These are phyloP conservation scores for Epistrophe grossulariae DNA, from an alignment of 2,888 invertebrate species.

Conservation along the genomic window DNA sequence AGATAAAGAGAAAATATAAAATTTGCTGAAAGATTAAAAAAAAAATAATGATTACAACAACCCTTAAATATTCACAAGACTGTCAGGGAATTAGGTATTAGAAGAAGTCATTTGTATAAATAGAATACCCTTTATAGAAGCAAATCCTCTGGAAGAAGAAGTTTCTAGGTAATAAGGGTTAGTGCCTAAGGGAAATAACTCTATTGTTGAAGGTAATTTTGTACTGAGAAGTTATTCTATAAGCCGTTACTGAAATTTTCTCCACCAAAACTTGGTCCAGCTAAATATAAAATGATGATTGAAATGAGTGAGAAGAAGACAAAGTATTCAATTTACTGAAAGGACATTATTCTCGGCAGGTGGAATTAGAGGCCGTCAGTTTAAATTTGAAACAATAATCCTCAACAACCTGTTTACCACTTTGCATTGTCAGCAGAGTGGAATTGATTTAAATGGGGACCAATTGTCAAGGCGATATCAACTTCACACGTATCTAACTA, in stretches of 20 bases:
- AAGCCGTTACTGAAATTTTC: background rate
- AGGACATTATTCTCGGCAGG: background rate
- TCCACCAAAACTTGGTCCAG: background rate
- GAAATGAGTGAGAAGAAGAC: background rate
- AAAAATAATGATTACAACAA: background rate
- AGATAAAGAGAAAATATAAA: background rate
- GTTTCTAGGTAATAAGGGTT: background rate
- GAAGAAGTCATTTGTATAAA: slow-evolving; percentile 9
- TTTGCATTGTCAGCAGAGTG: background rate
- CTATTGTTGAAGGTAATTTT: background rate
- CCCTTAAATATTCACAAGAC: slow-evolving; percentile 21
- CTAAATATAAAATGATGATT: background rate
- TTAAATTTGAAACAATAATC: background rate
- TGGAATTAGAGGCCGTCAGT: background rate
- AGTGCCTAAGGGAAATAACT: background rate
- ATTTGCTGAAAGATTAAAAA: background rate
- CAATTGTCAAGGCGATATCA: background rate
- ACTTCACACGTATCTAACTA: background rate
- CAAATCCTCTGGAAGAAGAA: background rate
- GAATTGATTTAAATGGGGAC: background rate
- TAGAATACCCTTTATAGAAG: background rate
- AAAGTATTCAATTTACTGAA: background rate
- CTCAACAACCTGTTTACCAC: background rate
- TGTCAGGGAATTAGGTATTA: background rate
- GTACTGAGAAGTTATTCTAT: background rate